Evolutionary conservation across 2,797 vertebrate genomes (phyloP).

Genomic region (Myotis pilosus): DNA sequence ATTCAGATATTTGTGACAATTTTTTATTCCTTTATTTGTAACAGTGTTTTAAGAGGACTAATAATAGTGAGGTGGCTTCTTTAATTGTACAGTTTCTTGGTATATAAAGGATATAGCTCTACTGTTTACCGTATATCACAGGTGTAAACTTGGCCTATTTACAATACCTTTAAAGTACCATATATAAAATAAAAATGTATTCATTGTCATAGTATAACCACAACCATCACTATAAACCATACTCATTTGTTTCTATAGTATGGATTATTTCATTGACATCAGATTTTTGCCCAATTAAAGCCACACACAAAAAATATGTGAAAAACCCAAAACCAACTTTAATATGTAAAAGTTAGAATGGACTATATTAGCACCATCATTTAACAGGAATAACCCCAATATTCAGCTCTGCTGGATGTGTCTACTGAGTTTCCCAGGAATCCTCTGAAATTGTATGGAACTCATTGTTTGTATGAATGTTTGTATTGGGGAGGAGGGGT

Average conservation of each 20-base stretch:
- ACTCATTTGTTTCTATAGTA: not conserved
- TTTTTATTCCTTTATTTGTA: constrained; percentile 34
- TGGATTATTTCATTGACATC: not conserved
- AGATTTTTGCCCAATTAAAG: constrained; percentile 35
- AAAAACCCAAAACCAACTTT: not conserved
- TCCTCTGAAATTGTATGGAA: not conserved
- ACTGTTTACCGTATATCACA: not conserved
- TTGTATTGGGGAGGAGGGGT: not conserved
- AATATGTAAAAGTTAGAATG: not conserved
- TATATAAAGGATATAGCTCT: not conserved
- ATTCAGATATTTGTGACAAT: not conserved
- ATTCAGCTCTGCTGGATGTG: not conserved
- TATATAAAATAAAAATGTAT: constrained; percentile 2
- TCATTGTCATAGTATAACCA: not conserved
- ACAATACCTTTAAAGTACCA: not conserved
- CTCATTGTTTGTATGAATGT: not conserved
- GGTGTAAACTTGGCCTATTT: not conserved
- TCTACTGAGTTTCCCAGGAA: not conserved
- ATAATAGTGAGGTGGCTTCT: not conserved
- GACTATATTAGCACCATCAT: not conserved
- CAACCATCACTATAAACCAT: not conserved
- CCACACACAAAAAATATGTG: constrained; percentile 14
- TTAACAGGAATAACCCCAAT: not conserved
- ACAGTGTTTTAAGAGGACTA: not conserved
- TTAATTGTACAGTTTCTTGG: not conserved